Base-by-base conservation (phyloP, 2,888 invertebrate species). In the Ophonus ardosiacus region DNA sequence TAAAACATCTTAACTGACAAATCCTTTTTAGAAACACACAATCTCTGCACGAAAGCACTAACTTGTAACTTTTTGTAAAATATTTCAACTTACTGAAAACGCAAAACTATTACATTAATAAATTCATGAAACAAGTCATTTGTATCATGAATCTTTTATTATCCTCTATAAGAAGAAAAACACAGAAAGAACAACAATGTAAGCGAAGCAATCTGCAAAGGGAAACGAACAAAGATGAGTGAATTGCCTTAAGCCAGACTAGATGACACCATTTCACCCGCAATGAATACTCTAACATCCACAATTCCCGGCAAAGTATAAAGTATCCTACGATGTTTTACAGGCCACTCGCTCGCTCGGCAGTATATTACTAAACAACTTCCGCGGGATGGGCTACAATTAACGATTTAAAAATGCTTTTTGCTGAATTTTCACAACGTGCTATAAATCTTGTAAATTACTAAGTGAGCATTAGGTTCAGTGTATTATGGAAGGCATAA, bases 341-440 rank as follows among this genome's bases (percentile, higher is more conserved):
- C 31, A 31, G 8, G 63, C 31, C 24, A 68, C 31, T 21, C 24
- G 38, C 68, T 13, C 10, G 38, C 68, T 4, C 10, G n/a, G 68
- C 68, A 68, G 24, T 63, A 63, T 63, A 68, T 68, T 38, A 38
- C 24, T n/a, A 68, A 68, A 38, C 68, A 68, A 68, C 68, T 68
- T 68, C 38, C 68, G 10, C 31, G 10, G 68, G 38, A 31, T 31
- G 15, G 13, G 6, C 38, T 15, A 38, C 38, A 68, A 68, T 68
- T 68, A 68, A 31, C 68, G 68, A 68, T 68, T 68, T 68, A 38
- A 68, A 68, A 68, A 68, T 68, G 68, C 38, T 68, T 68, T 68
- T 68, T 18, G 68, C 21, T 68, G 68, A 68, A 68, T 68, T 68
- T 68, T 68, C 31, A 68, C n/a, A 68, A 38, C n/a, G 31, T 31